These are phyloP conservation scores for Austrolebias charrua DNA, from an alignment of 2,797 vertebrate species.

Conservation along the genomic window DNA sequence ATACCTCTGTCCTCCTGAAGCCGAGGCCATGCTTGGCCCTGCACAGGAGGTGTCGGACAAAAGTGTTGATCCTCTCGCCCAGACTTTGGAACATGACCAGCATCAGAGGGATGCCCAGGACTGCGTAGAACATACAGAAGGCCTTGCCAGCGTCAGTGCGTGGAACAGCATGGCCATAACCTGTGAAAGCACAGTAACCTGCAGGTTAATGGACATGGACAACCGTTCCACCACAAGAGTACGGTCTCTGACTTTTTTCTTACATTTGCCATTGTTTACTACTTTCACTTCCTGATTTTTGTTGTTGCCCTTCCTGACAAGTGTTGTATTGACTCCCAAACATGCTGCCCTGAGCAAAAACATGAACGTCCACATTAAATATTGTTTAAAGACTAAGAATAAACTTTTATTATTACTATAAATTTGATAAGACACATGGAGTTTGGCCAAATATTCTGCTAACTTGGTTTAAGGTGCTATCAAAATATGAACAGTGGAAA, in stretches of 20 bases:
- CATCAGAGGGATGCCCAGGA: conserved; percentile 89
- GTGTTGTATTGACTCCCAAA: too few species aligned
- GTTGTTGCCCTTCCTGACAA: too few species aligned
- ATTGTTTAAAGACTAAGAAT: too few species aligned
- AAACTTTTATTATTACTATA: too few species aligned
- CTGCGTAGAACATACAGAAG: conserved; percentile 92
- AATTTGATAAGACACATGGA: too few species aligned
- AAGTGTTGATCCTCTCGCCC: conserved; percentile 89
- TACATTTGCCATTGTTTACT: too few species aligned
- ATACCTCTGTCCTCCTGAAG: conserved; percentile 81
- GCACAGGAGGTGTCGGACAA: conserved; percentile 82
- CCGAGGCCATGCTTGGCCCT: conserved; percentile 84
- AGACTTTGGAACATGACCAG: conserved; percentile 94
- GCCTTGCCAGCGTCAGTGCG: conserved; percentile 87
- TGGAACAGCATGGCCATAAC: conserved; percentile 87
- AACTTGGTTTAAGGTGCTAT: too few species aligned
- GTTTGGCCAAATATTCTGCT: too few species aligned
- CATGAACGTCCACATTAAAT: too few species aligned
- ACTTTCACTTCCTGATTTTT: neutral
- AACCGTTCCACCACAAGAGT: neutral
- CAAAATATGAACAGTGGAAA: too few species aligned
- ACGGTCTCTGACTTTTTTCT: too few species aligned
- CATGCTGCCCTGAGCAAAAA: too few species aligned
- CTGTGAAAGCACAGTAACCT: conserved; percentile 64
- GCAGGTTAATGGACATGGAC: conserved; percentile 23